A percentile compares a stretch with the other conserved stretches of the same genome.
Conservation (phyloP, 35 echinoderm and acorn worm species). For the Patiria miniata region DNA sequence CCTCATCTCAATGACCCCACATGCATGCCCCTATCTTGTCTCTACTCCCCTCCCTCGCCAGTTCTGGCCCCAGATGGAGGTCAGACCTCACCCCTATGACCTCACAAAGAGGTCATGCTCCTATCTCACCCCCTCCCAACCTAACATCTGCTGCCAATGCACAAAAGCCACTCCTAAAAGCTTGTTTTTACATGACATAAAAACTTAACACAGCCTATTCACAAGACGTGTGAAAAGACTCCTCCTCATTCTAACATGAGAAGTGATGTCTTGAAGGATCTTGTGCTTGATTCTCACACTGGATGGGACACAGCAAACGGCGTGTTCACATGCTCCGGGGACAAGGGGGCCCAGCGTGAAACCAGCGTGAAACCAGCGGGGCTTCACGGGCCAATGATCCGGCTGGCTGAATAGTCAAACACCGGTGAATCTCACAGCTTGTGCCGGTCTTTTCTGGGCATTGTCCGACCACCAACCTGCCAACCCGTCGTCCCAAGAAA, state of each 20-base stretch:
- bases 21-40: no score
- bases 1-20: no score
- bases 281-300: not conserved
- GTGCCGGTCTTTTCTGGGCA: not conserved
- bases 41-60: no score
- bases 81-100: no score
- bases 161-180: no score
- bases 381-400: not conserved
- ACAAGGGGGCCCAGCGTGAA: not conserved
- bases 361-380: not conserved
- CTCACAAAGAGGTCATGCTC: no score
- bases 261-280: constrained; percentile 4
- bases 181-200: no score
- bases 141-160: no score
- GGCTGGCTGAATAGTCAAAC: constrained; percentile 20
- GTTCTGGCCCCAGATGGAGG: no score
- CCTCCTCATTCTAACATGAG: not conserved
- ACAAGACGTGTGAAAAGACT: no score
- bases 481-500: not conserved
- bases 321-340: not conserved
- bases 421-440: not conserved
- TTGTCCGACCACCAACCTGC: not conserved
- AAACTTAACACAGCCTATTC: no score
- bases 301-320: not conserved
- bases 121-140: no score